These are phyloP conservation scores for Euleptes europaea DNA, from an alignment of 2,113 vertebrate species.

Conservation along the genomic window DNA sequence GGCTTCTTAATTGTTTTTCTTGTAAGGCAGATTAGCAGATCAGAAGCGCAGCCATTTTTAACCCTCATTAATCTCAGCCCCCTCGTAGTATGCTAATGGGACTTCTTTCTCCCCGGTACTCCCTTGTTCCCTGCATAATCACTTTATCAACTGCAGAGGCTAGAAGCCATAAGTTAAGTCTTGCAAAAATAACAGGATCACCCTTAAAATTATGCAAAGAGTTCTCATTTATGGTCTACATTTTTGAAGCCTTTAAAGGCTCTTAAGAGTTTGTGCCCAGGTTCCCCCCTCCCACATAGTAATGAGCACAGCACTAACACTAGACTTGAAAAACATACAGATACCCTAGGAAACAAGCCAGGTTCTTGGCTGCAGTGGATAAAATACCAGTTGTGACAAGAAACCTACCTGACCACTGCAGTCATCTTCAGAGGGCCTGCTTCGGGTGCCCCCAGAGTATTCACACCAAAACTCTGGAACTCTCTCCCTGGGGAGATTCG, in stretches of 20 bases:
- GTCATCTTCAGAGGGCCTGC: too few species aligned
- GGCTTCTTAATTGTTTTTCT: constrained; percentile 31
- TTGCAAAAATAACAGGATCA: neutral
- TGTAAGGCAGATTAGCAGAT: constrained; percentile 38
- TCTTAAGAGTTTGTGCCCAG: neutral
- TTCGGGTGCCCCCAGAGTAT: too few species aligned
- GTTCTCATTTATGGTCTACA: neutral
- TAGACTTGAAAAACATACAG: neutral
- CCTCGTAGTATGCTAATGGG: constrained; percentile 1
- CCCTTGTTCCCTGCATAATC: neutral
- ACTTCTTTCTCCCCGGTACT: constrained; percentile 5
- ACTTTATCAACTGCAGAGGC: constrained; percentile 21
- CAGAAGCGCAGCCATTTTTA: constrained; percentile 29
- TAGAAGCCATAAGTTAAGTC: constrained; percentile 2
- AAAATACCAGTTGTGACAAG: neutral
- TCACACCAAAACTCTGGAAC: too few species aligned
- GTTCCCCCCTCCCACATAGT: neutral
- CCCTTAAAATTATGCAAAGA: constrained; percentile 15
- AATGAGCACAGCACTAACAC: neutral
- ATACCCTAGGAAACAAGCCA: neutral
- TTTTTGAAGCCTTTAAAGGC: neutral
- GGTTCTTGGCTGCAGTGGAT: neutral
- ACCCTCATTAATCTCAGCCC: constrained; percentile 35
- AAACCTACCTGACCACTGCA: too few species aligned
- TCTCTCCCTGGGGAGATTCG: too few species aligned